Base-by-base conservation (phyloP, 2,113 vertebrate species). In the Rhynchomys soricoides region DNA sequence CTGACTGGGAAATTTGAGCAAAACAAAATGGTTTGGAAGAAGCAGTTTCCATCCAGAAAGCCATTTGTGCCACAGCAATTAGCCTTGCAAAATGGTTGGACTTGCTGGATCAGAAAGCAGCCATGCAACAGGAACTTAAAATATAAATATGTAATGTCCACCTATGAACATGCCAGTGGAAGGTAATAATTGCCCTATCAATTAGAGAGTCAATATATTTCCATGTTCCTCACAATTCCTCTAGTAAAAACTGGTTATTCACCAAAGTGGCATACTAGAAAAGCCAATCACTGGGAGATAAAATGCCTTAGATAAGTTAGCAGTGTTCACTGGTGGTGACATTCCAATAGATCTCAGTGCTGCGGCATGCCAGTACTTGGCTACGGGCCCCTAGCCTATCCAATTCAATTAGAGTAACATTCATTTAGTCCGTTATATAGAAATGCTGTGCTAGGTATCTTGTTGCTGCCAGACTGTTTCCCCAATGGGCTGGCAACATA, bases 1-100 rank as follows among this genome's bases (percentile, higher is more conserved):
- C 90, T 50, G 34, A 34, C 55, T 52, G 48, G 93, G 77, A 86
- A 77, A 85, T n/a, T 52, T 57, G 88, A 92, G 43, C 71, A 85
- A 71, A 85, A 57, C 71, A 86, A 90, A 85, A 70, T 86, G 87
- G 19, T 55, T 88, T 45, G 29, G n/a, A 93, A 92, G 90, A 83
- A n/a, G n/a, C 15, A 7, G 75, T 75, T 64, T 95, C 70, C 29
- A 93, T 40, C 43, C 91, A 92, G 77, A 45, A 89, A 83, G 50
- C n/a, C 81, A n/a, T 43, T 96, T 77, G 9, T 11, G 81, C 43
- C 68, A 11, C 21, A 43, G 55, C 77, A 92, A 37, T 89, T 83
- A 91, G 81, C n/a, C 40, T 45, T 68, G 73, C 77, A 96, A 97
- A 83, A 68, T 48, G 40, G 77, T 96, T 86, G 68, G 82, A 62